phyloP scores from a whole-genome alignment of 2,797 vertebrate species.

The Crypturellus tataupa region DNA sequence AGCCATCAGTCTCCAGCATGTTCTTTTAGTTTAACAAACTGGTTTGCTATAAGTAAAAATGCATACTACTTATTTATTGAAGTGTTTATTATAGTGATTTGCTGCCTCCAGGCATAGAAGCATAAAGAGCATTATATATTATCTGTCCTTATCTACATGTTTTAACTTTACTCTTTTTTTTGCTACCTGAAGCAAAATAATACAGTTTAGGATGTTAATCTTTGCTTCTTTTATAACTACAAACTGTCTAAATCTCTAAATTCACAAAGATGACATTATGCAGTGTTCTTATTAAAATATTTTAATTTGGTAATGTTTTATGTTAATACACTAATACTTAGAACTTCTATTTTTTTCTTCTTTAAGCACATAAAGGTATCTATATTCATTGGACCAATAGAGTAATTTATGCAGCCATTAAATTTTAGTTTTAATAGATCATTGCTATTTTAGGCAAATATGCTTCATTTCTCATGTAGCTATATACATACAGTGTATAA shows the following conservation, averaged over 20 bases:
- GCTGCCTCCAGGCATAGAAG: not conserved
- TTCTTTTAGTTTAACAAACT: not conserved
- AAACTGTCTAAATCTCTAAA: not conserved
- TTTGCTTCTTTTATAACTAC: not conserved
- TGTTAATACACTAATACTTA: not conserved
- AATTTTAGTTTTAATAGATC: not conserved
- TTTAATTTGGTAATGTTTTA: not conserved
- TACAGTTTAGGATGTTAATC: not conserved
- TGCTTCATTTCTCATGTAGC: not conserved
- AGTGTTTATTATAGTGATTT: not conserved
- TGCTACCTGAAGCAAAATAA: not conserved
- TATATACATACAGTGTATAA: not conserved
- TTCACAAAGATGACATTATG: rapidly evolving
- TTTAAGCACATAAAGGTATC: not conserved
- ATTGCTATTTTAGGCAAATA: not conserved
- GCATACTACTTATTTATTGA: not conserved
- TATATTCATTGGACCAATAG: not conserved
- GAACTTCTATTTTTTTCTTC: not conserved
- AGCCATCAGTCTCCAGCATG: not conserved
- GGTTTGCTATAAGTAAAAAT: not conserved
- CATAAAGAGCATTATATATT: not conserved
- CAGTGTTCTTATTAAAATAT: not conserved
- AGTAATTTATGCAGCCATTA: not conserved
- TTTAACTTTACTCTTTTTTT: not conserved
- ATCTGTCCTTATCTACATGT: not conserved